Evolutionary conservation across 2,888 invertebrate species (phyloP), one percentile per base, ranked within the genome.

Genomic region (Andrena praecox): DNA sequence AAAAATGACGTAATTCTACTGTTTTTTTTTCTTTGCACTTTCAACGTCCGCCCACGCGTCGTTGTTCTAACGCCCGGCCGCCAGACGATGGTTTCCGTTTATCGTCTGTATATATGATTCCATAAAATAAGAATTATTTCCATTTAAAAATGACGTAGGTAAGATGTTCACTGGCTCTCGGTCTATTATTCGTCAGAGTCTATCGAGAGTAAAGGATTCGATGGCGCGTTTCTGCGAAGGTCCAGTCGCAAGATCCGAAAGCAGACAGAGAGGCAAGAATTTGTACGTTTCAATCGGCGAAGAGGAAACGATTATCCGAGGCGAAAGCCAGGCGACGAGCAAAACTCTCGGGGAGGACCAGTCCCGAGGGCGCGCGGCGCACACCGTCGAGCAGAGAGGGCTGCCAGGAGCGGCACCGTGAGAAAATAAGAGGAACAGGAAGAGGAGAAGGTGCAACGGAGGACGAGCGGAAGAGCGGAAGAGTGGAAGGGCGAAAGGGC

Each of bases 251-350:
- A 20, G 0, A 20, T 20, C 2, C n/a, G 52, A 20, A 8, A 52
- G 10, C n/a, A 29, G 31, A 20, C 20, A 20, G 27, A 50, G 48
- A 16, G 20, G 24, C 12, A 27, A 20, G 24, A 48, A 31, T 54
- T 54, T 52, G 66, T 48, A 67, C 54, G 60, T 63, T 72, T 82
- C 52, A 66, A 64, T 79, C 74, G 73, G 42, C 27, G 42, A 42
- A 50, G 75, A 60, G 72, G 77, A 85, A 85, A 75, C 75, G 78
- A 85, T 85, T 82, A 85, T 82, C 80, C 66, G 54, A 35, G 64
- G 71, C 69, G 77, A 80, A 77, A 68, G 84, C 29, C 27, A 69
- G 75, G 66, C 66, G 59, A 29, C 66, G 52, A 63, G 60, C 35
- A n/a, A 62, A 62, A 48, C 68, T 67, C 12, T 42, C 3, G 5